These are phyloP conservation scores for Oppia nitens DNA, from an alignment of 1,140 invertebrate genomes.

Conservation along the genomic window DNA sequence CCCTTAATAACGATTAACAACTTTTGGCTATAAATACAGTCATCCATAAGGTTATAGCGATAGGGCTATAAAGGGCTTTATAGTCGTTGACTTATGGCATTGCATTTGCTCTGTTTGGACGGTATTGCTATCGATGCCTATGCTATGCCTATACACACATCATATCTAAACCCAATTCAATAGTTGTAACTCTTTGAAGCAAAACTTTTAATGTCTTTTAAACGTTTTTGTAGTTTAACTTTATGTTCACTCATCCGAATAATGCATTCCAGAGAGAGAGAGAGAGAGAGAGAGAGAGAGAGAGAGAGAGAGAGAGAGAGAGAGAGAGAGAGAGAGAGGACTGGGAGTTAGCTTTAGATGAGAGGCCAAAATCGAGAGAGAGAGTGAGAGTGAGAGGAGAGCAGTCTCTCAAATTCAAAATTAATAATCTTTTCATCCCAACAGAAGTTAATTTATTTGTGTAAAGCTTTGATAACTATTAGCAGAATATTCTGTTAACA, in stretches of 20 bases:
- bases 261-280: not conserved
- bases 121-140: not conserved
- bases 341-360: too few species aligned
- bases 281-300: too few species aligned
- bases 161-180: too few species aligned
- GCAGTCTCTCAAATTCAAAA: not conserved
- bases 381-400: too few species aligned
- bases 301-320: too few species aligned
- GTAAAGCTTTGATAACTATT: not conserved
- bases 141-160: too few species aligned
- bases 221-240: conserved; percentile 4
- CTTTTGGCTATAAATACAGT: not conserved
- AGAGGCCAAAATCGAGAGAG: too few species aligned
- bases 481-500: not conserved
- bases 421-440: conserved; percentile 6
- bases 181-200: conserved; percentile 1
- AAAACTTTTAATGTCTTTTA: conserved; percentile 5
- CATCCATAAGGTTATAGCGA: too few species aligned
- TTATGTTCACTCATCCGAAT: not conserved
- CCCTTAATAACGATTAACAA: conserved; percentile 5
- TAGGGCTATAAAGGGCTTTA: conserved; percentile 4
- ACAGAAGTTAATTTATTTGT: not conserved
- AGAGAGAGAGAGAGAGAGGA: too few species aligned
- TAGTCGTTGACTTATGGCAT: not conserved
- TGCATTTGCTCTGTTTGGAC: not conserved